Conservation (phyloP, 1,140 invertebrate genomes). For the Phenacoccus solenopsis region DNA sequence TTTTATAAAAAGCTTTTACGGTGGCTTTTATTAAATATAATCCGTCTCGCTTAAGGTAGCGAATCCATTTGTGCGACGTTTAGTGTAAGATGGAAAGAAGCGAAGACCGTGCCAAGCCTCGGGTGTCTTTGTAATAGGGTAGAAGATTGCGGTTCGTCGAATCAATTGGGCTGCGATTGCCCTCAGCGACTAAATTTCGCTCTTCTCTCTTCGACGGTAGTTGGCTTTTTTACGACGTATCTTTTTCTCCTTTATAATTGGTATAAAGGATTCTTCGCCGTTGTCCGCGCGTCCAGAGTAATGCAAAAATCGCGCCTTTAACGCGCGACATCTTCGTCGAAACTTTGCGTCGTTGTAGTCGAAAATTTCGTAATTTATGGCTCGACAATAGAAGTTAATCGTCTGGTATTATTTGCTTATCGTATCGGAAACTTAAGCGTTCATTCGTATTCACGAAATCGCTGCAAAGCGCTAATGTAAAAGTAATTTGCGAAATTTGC, state of each 20-base stretch:
- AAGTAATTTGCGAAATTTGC: background rate
- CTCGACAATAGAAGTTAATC: background rate
- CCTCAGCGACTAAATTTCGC: background rate
- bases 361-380: background rate
- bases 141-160: slow-evolving; percentile 11
- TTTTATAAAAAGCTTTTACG: slow-evolving; percentile 16
- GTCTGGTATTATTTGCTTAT: background rate
- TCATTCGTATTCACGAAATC: too few species aligned
- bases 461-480: background rate
- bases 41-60: background rate
- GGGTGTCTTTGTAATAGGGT: slow-evolving; percentile 8
- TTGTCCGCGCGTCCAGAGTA: background rate
- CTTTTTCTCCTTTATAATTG: background rate
- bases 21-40: slow-evolving; percentile 13
- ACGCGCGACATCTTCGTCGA: background rate
- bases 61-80: slow-evolving; percentile 9
- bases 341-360: background rate
- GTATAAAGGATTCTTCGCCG: background rate
- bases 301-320: too few species aligned
- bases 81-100: background rate
- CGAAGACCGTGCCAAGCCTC: background rate
- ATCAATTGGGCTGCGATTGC: slow-evolving; percentile 10
- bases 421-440: background rate
- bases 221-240: background rate
- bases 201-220: background rate